Conservation (phyloP, 1,140 invertebrate genomes). For the Drosophila kepulauana region DNA sequence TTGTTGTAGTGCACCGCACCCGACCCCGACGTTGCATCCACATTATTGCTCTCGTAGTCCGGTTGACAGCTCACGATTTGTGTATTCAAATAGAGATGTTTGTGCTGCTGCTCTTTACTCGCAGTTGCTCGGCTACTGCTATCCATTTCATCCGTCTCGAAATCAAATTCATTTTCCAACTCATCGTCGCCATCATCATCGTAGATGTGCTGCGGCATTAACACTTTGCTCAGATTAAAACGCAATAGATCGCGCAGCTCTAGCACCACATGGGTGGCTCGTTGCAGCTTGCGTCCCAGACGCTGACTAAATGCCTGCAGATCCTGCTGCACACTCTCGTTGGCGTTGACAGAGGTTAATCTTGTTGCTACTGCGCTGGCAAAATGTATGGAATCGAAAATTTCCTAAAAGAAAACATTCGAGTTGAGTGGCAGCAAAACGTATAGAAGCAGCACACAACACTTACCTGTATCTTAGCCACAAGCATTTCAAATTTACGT, state of each 20-base stretch:
- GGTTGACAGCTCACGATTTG: conserved; percentile 74
- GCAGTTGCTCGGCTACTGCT: conserved; percentile 23
- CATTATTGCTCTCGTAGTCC: conserved; percentile 54
- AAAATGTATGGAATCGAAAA: conserved; percentile 85
- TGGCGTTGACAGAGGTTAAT: conserved; percentile 32
- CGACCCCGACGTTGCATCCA: conserved; percentile 22
- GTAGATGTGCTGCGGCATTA: conserved; percentile 63
- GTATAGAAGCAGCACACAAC: not conserved
- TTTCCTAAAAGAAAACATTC: conserved; percentile 72
- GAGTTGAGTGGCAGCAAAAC: not conserved
- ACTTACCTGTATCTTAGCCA: conserved; percentile 86
- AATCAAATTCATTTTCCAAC: conserved; percentile 64
- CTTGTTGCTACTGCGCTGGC: conserved; percentile 37
- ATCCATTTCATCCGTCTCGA: conserved; percentile 67
- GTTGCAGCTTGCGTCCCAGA: conserved; percentile 84
- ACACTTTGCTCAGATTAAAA: conserved; percentile 74
- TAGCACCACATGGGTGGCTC: conserved; percentile 80
- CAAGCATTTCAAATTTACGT: conserved; percentile 87
- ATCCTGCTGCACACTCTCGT: conserved; percentile 66
- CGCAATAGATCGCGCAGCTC: conserved; percentile 75
- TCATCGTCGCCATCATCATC: conserved; percentile 67
- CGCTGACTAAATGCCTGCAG: conserved; percentile 84
- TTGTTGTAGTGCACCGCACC: conserved; percentile 71
- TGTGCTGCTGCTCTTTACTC: conserved; percentile 21
- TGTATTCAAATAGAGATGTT: conserved; percentile 72